phyloP scores from a whole-genome alignment of 1,140 invertebrate genomes.

The Brachionus plicatilis region DNA sequence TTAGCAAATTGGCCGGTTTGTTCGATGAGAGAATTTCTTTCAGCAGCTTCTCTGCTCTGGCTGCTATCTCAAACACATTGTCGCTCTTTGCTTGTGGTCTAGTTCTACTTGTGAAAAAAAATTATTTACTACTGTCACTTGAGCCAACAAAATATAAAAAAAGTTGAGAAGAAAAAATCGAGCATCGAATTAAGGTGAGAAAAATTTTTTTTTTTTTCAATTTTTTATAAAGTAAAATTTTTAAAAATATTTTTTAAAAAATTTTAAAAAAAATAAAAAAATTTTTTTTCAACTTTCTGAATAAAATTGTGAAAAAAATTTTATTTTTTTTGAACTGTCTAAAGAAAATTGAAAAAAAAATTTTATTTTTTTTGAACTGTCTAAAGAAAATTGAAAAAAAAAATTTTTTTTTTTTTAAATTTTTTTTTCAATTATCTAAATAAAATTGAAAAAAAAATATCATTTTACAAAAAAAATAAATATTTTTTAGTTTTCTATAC shows the following conservation, averaged over 20 bases:
- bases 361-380: too few species aligned
- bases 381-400: too few species aligned
- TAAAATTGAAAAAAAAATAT: not conserved
- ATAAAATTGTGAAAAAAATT: too few species aligned
- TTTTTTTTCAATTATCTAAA: not conserved
- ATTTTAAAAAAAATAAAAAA: too few species aligned
- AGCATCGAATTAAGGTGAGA: not conserved
- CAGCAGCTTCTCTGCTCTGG: constrained; percentile 22
- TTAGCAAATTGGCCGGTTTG: not conserved
- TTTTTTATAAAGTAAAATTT: too few species aligned
- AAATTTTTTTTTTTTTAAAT: too few species aligned
- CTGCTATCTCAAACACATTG: constrained; percentile 36
- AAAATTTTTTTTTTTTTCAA: too few species aligned
- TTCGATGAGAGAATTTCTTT: constrained; percentile 31
- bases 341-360: too few species aligned
- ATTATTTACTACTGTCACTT: not conserved
- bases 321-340: too few species aligned
- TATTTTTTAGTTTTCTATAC: not conserved
- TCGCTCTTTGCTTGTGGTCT: not conserved
- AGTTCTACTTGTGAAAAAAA: not conserved
- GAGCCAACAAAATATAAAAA: too few species aligned
- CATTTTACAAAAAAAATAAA: not conserved
- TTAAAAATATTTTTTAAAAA: too few species aligned
- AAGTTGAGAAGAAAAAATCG: not conserved
- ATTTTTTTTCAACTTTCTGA: too few species aligned